Percentiles rank a stretch among this genome's conserved stretches.
These are phyloP conservation scores for Pyrocephalus nanus DNA, from an alignment of 2,797 vertebrate genomes.

Conservation along the genomic window DNA sequence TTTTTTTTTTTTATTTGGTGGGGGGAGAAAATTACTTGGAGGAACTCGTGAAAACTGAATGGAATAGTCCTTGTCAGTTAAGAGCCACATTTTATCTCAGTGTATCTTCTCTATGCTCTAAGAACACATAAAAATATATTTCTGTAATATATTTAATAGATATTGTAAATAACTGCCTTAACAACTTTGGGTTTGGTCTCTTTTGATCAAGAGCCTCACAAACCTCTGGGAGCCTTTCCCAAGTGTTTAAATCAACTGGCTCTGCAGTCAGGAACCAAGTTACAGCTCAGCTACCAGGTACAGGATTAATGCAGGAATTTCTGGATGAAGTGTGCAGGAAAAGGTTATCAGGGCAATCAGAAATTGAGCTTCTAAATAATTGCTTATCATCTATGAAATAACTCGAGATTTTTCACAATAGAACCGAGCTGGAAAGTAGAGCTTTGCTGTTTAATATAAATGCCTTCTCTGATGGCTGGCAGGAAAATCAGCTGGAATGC, in stretches of 20 bases:
- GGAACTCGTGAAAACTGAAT: background rate
- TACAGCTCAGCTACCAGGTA: background rate
- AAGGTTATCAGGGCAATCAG: background rate
- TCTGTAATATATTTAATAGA: too few species aligned
- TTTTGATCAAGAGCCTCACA: background rate
- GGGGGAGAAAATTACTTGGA: background rate
- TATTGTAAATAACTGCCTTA: background rate
- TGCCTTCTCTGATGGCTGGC: background rate
- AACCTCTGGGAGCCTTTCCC: background rate
- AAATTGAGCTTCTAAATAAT: background rate
- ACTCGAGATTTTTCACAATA: background rate
- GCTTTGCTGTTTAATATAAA: background rate
- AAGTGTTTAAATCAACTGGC: background rate
- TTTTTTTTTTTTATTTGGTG: background rate
- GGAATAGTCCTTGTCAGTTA: background rate
- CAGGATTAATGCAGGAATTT: background rate
- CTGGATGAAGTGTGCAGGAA: background rate
- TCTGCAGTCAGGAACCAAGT: background rate
- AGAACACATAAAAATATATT: background rate
- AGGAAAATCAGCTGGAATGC: background rate
- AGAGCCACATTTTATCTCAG: background rate
- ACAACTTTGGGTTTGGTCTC: background rate
- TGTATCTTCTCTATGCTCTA: background rate
- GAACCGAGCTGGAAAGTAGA: background rate
- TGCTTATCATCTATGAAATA: background rate